Percentiles rank a stretch among this genome's conserved stretches.
Conservation (phyloP, 2,888 invertebrate species). For the Neocrepidodera transversa region DNA sequence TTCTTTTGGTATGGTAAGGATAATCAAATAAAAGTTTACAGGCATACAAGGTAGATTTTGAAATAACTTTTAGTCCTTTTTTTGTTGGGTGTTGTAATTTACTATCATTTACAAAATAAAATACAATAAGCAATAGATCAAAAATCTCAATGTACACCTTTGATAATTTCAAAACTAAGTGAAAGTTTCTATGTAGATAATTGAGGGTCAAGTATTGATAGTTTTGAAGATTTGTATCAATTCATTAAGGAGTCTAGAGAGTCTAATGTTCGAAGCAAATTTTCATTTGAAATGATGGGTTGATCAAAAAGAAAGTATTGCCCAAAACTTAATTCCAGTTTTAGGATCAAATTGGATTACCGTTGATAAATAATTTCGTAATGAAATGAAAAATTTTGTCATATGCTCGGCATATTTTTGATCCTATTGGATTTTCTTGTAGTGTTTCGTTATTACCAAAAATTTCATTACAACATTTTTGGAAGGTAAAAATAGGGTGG, state of each 20-base stretch:
- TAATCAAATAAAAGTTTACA: conserved; percentile 25
- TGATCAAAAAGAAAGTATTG: background rate
- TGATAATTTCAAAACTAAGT: too few relatives aligned
- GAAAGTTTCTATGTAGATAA: conserved; percentile 31
- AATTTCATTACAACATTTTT: conserved; percentile 21
- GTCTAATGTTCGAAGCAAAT: conserved; percentile 18
- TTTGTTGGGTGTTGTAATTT: conserved; percentile 34
- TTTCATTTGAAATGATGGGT: conserved; percentile 27
- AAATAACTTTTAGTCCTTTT: conserved; percentile 32
- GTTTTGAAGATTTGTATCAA: conserved; percentile 1
- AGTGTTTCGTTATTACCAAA: conserved; percentile 33
- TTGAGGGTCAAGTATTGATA: conserved; percentile 20
- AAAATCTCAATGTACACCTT: too few relatives aligned
- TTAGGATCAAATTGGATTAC: conserved; percentile 28
- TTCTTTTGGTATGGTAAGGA: conserved; percentile 44
- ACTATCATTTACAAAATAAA: conserved; percentile 26
- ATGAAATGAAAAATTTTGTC: conserved; percentile 25
- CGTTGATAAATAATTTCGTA: conserved; percentile 19
- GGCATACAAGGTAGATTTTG: conserved; percentile 32
- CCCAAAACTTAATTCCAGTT: conserved; percentile 10
- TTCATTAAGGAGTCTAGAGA: conserved; percentile 18
- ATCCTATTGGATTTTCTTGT: conserved; percentile 32
- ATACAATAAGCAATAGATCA: too few relatives aligned
- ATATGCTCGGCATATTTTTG: conserved; percentile 30
- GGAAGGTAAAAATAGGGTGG: conserved; percentile 27